Percentiles rank a stretch among this genome's conserved stretches.
These are phyloP conservation scores for Yoshiicerus persimilis DNA, from an alignment of 1,140 invertebrate genomes.

Conservation along the genomic window DNA sequence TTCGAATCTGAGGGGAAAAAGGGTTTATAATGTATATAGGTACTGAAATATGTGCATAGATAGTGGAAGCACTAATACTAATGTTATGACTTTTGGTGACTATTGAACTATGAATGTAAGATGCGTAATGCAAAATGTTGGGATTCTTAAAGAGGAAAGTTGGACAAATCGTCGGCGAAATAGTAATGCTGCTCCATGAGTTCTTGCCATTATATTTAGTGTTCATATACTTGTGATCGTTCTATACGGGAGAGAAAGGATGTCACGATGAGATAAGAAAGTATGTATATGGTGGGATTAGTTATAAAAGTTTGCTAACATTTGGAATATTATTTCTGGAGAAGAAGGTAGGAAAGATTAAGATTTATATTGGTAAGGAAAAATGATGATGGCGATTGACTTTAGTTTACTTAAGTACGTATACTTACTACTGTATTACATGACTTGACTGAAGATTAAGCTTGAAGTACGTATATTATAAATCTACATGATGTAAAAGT, in stretches of 20 bases:
- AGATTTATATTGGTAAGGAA: background rate
- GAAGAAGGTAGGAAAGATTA: background rate
- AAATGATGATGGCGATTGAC: background rate
- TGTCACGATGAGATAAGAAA: background rate
- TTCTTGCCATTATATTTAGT: background rate
- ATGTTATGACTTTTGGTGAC: background rate
- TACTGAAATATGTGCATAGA: too few relatives aligned
- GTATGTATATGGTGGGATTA: background rate
- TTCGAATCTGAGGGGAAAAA: background rate
- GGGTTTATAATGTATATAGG: too few relatives aligned
- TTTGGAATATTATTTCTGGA: background rate
- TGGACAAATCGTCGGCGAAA: background rate
- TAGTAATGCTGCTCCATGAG: background rate
- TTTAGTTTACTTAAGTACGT: background rate
- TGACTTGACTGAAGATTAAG: background rate
- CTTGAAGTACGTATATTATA: background rate
- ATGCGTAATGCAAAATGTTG: background rate
- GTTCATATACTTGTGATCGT: background rate
- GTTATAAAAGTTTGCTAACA: background rate
- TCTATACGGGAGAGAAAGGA: background rate
- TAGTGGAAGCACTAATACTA: too few relatives aligned
- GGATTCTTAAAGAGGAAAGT: background rate
- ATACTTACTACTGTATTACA: background rate
- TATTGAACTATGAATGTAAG: background rate
- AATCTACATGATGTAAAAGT: background rate